These are phyloP conservation scores for Crypturellus tataupa DNA, from an alignment of 2,797 vertebrate species.

Conservation along the genomic window DNA sequence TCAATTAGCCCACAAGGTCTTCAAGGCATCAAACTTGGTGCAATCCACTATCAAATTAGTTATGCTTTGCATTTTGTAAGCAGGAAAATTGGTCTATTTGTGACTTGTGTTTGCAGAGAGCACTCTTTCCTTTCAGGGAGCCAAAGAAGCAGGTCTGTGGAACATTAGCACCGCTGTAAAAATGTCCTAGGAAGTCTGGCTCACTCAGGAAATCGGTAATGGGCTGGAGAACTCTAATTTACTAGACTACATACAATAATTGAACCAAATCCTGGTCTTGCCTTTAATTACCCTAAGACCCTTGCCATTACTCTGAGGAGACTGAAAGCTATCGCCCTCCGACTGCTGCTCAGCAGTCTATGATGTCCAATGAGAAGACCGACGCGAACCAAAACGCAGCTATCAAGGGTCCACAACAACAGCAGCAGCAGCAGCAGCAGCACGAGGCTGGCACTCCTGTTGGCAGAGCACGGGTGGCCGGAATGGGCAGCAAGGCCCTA, in stretches of 20 bases:
- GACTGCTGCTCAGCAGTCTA: background rate
- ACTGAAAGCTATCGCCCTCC: background rate
- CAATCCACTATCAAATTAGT: constrained; percentile 39
- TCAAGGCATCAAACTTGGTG: background rate
- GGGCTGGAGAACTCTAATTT: constrained; percentile 19
- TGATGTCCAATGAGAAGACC: background rate
- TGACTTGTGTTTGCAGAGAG: constrained; percentile 23
- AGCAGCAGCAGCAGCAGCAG: background rate
- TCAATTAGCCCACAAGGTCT: constrained; percentile 4
- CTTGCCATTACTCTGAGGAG: background rate
- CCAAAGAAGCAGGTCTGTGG: constrained; percentile 1
- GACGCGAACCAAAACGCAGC: background rate
- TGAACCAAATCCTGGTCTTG: constrained; percentile 26
- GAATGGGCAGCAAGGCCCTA: constrained; percentile 20
- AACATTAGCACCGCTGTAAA: constrained; percentile 3
- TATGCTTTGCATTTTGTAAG: constrained; percentile 38
- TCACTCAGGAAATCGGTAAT: constrained; percentile 30
- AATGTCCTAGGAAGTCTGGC: constrained; percentile 4
- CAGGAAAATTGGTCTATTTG: constrained; percentile 26
- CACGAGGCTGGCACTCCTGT: background rate
- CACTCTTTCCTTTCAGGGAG: background rate
- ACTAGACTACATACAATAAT: background rate
- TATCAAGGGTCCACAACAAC: background rate
- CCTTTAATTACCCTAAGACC: constrained; percentile 16
- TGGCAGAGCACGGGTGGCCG: background rate